Base-by-base conservation (phyloP, 2,888 invertebrate species). In the Hydraecia micacea region DNA sequence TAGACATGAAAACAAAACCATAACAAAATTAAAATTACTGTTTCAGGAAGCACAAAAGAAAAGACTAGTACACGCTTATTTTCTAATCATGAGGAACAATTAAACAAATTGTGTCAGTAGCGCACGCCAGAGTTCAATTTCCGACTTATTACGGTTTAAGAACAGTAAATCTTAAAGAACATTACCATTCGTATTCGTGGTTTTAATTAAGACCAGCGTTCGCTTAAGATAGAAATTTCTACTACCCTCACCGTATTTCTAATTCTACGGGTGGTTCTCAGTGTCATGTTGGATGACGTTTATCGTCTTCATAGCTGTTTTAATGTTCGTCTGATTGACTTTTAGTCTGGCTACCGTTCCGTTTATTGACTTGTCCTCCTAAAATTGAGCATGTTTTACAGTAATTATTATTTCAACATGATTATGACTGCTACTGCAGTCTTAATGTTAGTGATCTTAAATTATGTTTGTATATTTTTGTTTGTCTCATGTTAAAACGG, bases 41-140 rank as follows among this genome's bases (percentile, higher is more conserved):
- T 60, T 28, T 21, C 60, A 71, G 28, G 55, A 21, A 76, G 36
- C 28, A 80, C 60, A 79, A 84, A 60, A 73, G 60, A 80, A 75
- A 55, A 60, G 7, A 60, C 15, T 28, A 21, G 46, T 55, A 49
- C 28, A 62, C 32, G 55, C n/a, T 77, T 52, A 81, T 58, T 73
- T 75, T 85, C 73, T 81, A 78, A 85, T 84, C 85, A 81, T 70
- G 79, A 66, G n/a, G 32, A 67, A 76, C 62, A 82, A 76, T 85
- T 81, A 85, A 70, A 78, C n/a, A 69, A 85, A 86, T 66, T 73
- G 80, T 83, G 85, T 83, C 74, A 85, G 79, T 86, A 82, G 85
- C 21, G 13, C 83, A 79, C 74, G 11, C 72, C 36, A n/a, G 65
- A 66, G 49, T 68, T 78, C 58, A 79, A 85, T 85, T 82, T 85